Evolutionary conservation across 2,797 vertebrate genomes (phyloP).

Genomic region (Tangara arthus): DNA sequence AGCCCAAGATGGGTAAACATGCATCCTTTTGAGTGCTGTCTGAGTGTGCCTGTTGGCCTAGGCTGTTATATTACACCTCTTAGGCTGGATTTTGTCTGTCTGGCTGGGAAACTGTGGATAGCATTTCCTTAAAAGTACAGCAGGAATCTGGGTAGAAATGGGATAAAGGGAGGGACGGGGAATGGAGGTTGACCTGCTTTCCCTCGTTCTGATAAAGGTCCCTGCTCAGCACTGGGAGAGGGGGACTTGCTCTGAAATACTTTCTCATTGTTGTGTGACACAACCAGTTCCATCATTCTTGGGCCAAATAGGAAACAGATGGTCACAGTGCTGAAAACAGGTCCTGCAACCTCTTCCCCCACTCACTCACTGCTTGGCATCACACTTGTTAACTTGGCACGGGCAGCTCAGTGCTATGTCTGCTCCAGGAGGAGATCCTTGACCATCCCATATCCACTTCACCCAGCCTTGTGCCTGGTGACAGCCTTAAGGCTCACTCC

Average conservation of each 20-base stretch:
- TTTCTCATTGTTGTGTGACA: background rate
- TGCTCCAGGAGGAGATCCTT: background rate
- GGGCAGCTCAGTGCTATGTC: background rate
- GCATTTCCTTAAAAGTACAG: constrained; percentile 61
- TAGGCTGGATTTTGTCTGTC: constrained; percentile 17
- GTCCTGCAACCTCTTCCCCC: background rate
- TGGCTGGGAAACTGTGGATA: background rate
- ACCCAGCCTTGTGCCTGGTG: background rate
- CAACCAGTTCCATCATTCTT: background rate
- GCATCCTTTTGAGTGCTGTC: background rate
- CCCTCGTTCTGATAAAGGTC: background rate
- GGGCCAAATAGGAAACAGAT: constrained; percentile 58
- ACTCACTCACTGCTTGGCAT: background rate
- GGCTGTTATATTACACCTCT: constrained; percentile 7
- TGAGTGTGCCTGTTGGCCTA: background rate
- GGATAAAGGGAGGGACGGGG: background rate
- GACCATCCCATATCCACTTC: background rate
- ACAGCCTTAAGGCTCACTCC: background rate
- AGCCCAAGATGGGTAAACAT: background rate
- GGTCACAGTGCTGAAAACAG: background rate
- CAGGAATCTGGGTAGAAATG: background rate
- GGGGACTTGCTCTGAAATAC: background rate
- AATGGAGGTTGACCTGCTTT: constrained; percentile 26
- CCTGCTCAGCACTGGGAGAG: background rate
- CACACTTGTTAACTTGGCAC: background rate